Evolutionary conservation across 2,888 invertebrate species (phyloP).

Genomic region (Drosophila ezoana): DNA sequence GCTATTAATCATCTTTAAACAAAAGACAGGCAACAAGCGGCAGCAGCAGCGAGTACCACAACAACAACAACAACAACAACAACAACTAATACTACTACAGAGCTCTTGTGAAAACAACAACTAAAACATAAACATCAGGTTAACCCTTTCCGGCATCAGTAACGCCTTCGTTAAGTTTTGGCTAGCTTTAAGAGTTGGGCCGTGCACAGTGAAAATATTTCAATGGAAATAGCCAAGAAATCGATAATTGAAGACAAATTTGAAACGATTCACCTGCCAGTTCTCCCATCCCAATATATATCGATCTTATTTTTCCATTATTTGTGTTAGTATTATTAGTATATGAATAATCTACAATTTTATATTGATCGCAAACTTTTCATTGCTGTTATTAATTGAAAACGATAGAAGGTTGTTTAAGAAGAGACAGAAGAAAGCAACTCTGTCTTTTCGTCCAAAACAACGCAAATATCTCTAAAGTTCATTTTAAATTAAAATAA

Average conservation of each 20-base stretch:
- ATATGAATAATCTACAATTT: not conserved
- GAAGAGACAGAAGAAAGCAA: too few species aligned
- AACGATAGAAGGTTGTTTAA: too few species aligned
- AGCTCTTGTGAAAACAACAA: slow-evolving; percentile 52
- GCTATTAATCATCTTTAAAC: slow-evolving; percentile 84
- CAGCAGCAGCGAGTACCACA: slow-evolving; percentile 36
- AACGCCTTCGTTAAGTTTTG: slow-evolving; percentile 60
- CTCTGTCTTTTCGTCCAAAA: too few species aligned
- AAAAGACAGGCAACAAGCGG: slow-evolving; percentile 67
- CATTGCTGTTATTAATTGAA: too few species aligned
- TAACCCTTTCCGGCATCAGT: slow-evolving; percentile 71
- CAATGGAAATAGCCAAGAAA: not conserved
- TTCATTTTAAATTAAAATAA: too few species aligned
- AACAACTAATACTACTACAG: slow-evolving; percentile 31
- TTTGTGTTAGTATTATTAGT: not conserved
- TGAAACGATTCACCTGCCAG: not conserved
- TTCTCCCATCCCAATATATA: not conserved
- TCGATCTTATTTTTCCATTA: not conserved
- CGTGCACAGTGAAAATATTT: slow-evolving; percentile 51
- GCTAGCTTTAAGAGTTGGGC: slow-evolving; percentile 48
- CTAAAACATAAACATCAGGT: slow-evolving; percentile 81
- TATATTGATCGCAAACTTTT: too few species aligned
- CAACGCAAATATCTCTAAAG: too few species aligned
- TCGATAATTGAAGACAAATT: not conserved
- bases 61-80: slow-evolving; percentile 24